These are phyloP conservation scores for Leistus spinibarbis DNA, from an alignment of 2,888 invertebrate species.

Conservation along the genomic window DNA sequence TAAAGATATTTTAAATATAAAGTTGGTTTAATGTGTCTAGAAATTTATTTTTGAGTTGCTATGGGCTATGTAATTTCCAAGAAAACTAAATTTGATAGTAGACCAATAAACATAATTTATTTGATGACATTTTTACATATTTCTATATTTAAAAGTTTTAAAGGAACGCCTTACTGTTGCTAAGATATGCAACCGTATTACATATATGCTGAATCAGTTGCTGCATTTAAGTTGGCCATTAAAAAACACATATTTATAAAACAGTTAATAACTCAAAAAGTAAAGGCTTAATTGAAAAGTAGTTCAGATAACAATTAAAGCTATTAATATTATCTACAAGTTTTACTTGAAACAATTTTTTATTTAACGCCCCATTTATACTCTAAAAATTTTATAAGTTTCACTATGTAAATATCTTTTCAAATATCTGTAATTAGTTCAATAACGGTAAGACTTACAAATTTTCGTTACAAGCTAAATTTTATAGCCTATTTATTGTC, in stretches of 20 bases:
- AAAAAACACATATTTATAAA: neutral
- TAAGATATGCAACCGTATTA: neutral
- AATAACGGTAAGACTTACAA: too few species aligned
- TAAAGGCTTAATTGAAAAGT: neutral
- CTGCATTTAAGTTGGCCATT: neutral
- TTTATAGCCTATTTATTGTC: too few species aligned
- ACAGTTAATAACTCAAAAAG: neutral
- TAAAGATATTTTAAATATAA: too few species aligned
- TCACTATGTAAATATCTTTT: too few species aligned
- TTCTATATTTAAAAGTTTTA: neutral
- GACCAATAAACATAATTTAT: neutral
- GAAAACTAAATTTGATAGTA: slow-evolving; percentile 3
- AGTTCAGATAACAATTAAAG: neutral
- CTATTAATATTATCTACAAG: neutral
- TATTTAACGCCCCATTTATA: neutral
- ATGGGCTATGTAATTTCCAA: neutral
- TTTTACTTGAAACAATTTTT: neutral
- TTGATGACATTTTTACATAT: neutral
- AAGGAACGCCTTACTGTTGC: neutral
- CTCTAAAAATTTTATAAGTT: too few species aligned
- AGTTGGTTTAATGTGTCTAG: too few species aligned
- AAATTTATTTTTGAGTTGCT: neutral
- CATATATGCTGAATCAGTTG: neutral
- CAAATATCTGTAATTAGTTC: too few species aligned
- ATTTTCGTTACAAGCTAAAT: too few species aligned